phyloP scores from a whole-genome alignment of 2,888 invertebrate species.

The Beris morrisii region DNA sequence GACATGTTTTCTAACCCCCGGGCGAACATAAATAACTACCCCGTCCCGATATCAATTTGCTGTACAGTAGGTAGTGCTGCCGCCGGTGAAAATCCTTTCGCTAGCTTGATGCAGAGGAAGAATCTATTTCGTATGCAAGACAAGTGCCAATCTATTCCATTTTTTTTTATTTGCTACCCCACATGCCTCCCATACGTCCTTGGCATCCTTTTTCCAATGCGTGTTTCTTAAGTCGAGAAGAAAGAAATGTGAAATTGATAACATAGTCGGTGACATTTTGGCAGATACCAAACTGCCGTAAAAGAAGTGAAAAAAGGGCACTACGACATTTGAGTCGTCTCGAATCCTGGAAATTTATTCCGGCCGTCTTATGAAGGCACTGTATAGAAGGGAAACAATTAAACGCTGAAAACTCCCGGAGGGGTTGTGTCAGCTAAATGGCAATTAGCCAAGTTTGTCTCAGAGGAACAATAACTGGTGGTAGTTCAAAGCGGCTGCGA shows the following conservation, averaged over 20 bases:
- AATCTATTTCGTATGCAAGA: constrained; percentile 23
- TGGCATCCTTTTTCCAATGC: not conserved
- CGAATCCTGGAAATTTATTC: not conserved
- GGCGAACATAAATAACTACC: constrained; percentile 44
- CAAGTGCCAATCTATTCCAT: constrained; percentile 13
- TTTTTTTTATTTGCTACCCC: constrained; percentile 3
- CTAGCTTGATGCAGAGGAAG: constrained; percentile 6
- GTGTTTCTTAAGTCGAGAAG: not conserved
- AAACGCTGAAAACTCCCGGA: constrained; percentile 27
- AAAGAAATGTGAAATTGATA: not conserved
- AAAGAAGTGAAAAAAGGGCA: not conserved
- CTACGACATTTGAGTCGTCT: not conserved
- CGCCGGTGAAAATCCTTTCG: constrained; percentile 13
- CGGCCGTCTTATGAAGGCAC: not conserved
- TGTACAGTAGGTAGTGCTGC: not conserved
- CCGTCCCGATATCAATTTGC: constrained; percentile 26
- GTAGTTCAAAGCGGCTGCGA: constrained; percentile 2
- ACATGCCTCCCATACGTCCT: not conserved
- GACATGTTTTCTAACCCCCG: constrained; percentile 42
- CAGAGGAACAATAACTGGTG: constrained; percentile 42
- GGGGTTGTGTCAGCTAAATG: constrained; percentile 38
- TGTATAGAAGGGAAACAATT: constrained; percentile 23
- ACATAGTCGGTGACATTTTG: not conserved
- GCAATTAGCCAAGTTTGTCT: constrained; percentile 44
- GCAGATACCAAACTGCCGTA: not conserved